Evolutionary conservation across 1,140 invertebrate species (phyloP).

Genomic region (Liolophura sinensis): DNA sequence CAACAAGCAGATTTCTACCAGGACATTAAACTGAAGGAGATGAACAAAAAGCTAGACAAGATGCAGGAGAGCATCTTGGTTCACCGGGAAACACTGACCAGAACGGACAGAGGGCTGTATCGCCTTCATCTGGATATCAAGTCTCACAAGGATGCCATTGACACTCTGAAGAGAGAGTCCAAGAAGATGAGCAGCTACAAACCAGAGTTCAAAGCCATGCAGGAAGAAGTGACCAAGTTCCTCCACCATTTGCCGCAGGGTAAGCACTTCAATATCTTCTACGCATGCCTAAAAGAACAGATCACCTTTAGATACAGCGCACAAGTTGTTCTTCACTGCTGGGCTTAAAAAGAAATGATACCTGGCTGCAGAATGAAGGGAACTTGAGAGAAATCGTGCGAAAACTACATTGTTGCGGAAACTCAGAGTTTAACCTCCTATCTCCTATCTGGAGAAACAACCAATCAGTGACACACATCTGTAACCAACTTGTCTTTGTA

Average conservation of each 20-base stretch:
- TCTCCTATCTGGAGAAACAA: too few species aligned
- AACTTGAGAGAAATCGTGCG: too few species aligned
- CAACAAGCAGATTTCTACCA: slow-evolving; percentile 38
- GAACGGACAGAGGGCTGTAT: slow-evolving; percentile 15
- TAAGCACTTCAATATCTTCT: slow-evolving; percentile 8
- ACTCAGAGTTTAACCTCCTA: too few species aligned
- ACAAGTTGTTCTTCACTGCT: too few species aligned
- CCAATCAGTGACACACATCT: too few species aligned
- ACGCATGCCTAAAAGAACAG: too few species aligned
- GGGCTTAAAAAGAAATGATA: too few species aligned
- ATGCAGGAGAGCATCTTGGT: not conserved
- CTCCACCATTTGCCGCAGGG: slow-evolving; percentile 40
- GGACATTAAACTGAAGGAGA: slow-evolving; percentile 32
- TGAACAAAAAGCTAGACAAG: slow-evolving; percentile 32
- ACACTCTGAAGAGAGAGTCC: slow-evolving; percentile 14
- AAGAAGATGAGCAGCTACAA: slow-evolving; percentile 20
- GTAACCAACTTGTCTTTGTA: too few species aligned
- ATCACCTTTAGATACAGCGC: too few species aligned
- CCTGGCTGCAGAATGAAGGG: too few species aligned
- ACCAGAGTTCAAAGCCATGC: slow-evolving; percentile 25
- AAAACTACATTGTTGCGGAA: too few species aligned
- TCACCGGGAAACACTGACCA: not conserved
- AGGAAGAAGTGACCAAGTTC: slow-evolving; percentile 39
- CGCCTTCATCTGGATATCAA: slow-evolving; percentile 19
- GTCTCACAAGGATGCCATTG: slow-evolving; percentile 25